These are phyloP conservation scores for Esox lucius DNA, from an alignment of 2,797 vertebrate genomes.

Conservation along the genomic window DNA sequence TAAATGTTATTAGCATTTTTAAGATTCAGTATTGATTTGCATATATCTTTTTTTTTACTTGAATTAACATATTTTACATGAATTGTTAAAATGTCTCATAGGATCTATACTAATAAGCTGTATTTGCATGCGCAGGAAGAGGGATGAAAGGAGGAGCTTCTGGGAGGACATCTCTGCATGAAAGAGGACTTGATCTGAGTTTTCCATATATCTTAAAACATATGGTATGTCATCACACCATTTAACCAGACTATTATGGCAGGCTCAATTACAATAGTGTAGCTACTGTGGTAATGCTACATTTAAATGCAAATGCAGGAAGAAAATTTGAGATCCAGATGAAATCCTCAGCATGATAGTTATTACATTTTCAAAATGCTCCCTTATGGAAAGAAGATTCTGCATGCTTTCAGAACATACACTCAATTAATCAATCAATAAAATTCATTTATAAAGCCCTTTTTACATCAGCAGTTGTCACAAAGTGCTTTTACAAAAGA, in stretches of 20 bases:
- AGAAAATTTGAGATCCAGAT: not conserved
- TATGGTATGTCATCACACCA: slow-evolving; percentile 3
- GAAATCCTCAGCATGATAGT: not conserved
- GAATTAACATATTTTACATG: slow-evolving; percentile 61
- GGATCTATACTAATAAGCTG: slow-evolving; percentile 55
- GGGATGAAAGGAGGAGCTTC: slow-evolving; percentile 2
- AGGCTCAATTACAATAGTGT: not conserved
- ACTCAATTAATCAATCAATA: too few species aligned
- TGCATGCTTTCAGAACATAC: not conserved
- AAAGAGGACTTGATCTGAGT: slow-evolving; percentile 33
- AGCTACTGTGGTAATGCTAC: not conserved
- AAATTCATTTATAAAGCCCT: too few species aligned
- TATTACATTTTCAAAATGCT: not conserved
- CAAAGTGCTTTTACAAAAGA: too few species aligned
- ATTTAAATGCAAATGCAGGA: not conserved
- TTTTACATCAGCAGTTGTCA: too few species aligned
- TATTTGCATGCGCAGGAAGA: slow-evolving; percentile 48
- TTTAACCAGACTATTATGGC: slow-evolving; percentile 9
- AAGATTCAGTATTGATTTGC: slow-evolving; percentile 65
- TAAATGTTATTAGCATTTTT: slow-evolving; percentile 67
- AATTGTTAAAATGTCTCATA: slow-evolving; percentile 67
- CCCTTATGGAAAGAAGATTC: not conserved
- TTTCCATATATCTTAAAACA: slow-evolving; percentile 18
- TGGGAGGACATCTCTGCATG: slow-evolving; percentile 37
- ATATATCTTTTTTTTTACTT: slow-evolving; percentile 66